phyloP scores from a whole-genome alignment of 2,888 invertebrate species.

The Cephus sareptanus region DNA sequence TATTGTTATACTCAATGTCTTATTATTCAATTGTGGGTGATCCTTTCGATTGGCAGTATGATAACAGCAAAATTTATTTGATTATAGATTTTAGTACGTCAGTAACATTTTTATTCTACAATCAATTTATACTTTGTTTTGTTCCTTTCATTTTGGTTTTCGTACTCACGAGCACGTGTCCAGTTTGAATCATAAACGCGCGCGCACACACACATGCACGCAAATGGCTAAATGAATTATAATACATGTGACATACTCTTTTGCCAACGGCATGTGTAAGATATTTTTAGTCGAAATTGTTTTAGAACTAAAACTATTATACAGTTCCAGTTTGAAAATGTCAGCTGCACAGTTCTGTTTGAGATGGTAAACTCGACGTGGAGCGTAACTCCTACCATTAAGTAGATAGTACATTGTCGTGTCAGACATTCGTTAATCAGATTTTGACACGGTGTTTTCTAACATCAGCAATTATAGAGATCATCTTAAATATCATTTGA shows the following conservation, averaged over 20 bases:
- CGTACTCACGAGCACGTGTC: background rate
- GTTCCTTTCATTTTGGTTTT: background rate
- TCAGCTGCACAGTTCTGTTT: background rate
- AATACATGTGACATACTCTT: background rate
- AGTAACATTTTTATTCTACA: too few species aligned
- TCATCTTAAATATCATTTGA: too few species aligned
- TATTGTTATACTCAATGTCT: background rate
- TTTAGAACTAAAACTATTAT: background rate
- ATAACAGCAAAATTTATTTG: background rate
- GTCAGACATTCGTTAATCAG: background rate
- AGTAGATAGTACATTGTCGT: background rate
- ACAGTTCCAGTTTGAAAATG: background rate
- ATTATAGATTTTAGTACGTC: background rate
- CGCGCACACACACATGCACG: background rate
- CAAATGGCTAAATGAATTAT: background rate
- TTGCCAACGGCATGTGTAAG: background rate
- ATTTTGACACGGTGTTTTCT: background rate
- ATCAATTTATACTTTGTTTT: background rate
- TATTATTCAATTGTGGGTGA: background rate
- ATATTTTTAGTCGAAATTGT: background rate
- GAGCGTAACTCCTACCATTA: background rate
- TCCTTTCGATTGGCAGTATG: background rate
- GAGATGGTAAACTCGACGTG: background rate
- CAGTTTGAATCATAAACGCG: background rate
- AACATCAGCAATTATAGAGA: too few species aligned